These are phyloP conservation scores for Pollenia griseotomentosa DNA, from an alignment of 2,888 invertebrate species.

Conservation along the genomic window DNA sequence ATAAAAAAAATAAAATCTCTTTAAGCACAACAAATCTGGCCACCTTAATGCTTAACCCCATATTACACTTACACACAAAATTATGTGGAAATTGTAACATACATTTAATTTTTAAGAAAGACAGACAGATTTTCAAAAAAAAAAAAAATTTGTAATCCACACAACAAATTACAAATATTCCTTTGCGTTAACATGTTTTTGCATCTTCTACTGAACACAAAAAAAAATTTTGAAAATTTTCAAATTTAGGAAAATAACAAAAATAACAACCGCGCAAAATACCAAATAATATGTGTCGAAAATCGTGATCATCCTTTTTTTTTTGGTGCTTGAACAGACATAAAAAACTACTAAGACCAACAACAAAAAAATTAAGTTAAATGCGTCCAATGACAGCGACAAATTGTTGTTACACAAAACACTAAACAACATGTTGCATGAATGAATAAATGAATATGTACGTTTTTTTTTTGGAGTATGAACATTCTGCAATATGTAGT, in stretches of 20 bases:
- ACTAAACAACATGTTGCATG: conserved; percentile 62
- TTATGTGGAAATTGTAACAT: conserved; percentile 66
- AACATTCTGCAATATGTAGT: conserved; percentile 37
- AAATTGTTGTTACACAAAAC: conserved; percentile 72
- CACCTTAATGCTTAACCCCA: conserved; percentile 39
- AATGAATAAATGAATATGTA: conserved; percentile 34
- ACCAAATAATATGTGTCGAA: conserved; percentile 74
- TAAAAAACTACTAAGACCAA: background rate
- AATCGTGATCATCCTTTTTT: conserved; percentile 75
- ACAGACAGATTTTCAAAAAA: background rate
- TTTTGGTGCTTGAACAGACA: conserved; percentile 44
- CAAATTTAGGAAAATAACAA: conserved; percentile 8
- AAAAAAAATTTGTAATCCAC: conserved; percentile 60
- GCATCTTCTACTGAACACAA: conserved; percentile 28
- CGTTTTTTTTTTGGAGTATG: background rate
- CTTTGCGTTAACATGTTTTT: conserved; percentile 52
- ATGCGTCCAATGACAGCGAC: conserved; percentile 75
- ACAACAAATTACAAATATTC: conserved; percentile 70
- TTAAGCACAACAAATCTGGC: conserved; percentile 23
- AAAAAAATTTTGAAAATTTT: conserved; percentile 32
- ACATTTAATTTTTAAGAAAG: conserved; percentile 25
- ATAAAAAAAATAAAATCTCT: background rate
- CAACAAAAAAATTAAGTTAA: conserved; percentile 46
- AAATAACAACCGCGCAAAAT: conserved; percentile 18
- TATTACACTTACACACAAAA: conserved; percentile 44